Percentiles rank a stretch among this genome's conserved stretches.
Conservation (phyloP, 1,140 invertebrate genomes). For the Samia ricini region DNA sequence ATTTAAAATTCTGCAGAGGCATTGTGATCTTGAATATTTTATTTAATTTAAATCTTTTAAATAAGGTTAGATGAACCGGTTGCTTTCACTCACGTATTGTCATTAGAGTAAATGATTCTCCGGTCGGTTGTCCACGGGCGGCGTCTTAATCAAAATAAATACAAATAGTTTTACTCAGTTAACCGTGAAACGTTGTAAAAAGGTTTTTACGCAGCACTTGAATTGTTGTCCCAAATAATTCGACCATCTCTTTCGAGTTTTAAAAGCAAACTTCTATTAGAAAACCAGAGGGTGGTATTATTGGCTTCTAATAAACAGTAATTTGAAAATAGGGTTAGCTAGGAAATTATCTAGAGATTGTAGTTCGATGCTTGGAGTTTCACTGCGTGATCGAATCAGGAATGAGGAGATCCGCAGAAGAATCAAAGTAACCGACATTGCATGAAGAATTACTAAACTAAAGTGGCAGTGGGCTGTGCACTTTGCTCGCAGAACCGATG, state of each 20-base stretch:
- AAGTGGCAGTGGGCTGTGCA: too few relatives aligned
- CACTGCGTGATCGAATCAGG: too few relatives aligned
- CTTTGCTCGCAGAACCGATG: too few relatives aligned
- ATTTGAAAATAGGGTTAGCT: too few relatives aligned
- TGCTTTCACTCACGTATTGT: constrained; percentile 67
- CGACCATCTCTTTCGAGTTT: neutral
- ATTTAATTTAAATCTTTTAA: too few relatives aligned
- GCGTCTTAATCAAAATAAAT: constrained; percentile 1
- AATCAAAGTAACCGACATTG: too few relatives aligned
- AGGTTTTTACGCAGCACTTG: neutral
- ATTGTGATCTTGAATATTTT: neutral
- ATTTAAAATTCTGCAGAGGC: neutral
- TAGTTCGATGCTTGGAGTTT: too few relatives aligned
- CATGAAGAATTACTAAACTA: too few relatives aligned
- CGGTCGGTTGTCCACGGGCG: constrained; percentile 28
- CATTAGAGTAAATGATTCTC: constrained; percentile 48
- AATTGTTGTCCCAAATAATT: neutral
- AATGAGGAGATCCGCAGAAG: too few relatives aligned
- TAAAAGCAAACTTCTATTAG: neutral
- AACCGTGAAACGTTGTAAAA: neutral
- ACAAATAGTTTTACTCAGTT: neutral
- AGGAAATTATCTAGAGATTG: too few relatives aligned
- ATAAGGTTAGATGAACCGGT: constrained; percentile 17
- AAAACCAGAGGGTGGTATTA: neutral
- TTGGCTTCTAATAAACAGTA: neutral